Base-by-base conservation (phyloP, 2,113 vertebrate genomes). In the Nestor notabilis region DNA sequence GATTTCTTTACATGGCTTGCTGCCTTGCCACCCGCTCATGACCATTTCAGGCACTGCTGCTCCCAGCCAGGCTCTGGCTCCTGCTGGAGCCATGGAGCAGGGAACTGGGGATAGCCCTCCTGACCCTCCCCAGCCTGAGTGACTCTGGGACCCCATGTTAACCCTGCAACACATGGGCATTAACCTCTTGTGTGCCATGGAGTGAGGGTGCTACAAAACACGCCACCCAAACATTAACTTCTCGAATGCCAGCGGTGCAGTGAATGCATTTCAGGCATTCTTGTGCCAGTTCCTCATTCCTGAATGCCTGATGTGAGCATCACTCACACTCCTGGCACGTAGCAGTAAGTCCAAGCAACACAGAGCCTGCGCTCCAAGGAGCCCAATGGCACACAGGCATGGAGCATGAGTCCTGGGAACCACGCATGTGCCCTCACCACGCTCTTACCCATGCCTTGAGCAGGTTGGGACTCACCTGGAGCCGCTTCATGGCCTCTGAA, bases 401-500 rank as follows among this genome's bases (percentile, higher is more conserved):
- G 25, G 31, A 90, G 25, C 3, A 2, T 3, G 27, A 72, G 23
- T 13, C 24, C 13, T 4, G 4, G 19, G 46, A 21, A 56, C 11
- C n/a, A 65, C 15, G 23, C 44, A 70, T 0, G 0, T 44, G 5
- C 24, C 24, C 37, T 60, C 43, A 44, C 2, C 9, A 23, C 10
- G 24, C 43, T 75, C 27, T 24, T 23, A 70, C 11, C 20, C 35
- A 61, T 17, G 4, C 23, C 39, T 52, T 0, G 0, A 52, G 50
- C 35, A 75, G 29, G 27, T 47, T n/a, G 41, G 37, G 47, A 72
- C 86, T 80, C 82, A 99, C 99, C 99, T 99, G 99, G 47, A 99
- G 99, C 70, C 99, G 98, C 97, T 99, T 99, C 99, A 99, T 99
- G 94, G 99, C 99, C 97, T 99, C 99, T 0, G 99, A 99, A 96